Evolutionary conservation across 2,113 vertebrate genomes (phyloP).

Genomic region (Centrocercus urophasianus): DNA sequence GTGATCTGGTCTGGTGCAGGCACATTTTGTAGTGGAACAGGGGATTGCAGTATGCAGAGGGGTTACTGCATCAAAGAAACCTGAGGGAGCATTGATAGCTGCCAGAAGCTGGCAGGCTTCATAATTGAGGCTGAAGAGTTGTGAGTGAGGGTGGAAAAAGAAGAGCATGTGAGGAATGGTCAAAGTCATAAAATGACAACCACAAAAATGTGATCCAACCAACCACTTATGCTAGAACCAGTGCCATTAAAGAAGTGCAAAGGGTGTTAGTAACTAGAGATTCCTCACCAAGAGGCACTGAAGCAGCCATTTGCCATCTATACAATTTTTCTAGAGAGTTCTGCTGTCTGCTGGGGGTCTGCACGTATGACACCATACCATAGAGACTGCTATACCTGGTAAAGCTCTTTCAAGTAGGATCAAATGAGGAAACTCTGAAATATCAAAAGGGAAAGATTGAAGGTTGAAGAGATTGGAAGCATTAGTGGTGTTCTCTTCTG

Average conservation of each 20-base stretch:
- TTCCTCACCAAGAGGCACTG: not conserved
- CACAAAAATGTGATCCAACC: not conserved
- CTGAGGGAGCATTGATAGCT: not conserved
- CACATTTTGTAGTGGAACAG: not conserved
- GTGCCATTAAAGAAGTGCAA: not conserved
- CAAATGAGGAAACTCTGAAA: not conserved
- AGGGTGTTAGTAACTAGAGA: not conserved
- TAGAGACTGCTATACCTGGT: not conserved
- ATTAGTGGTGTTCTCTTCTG: not conserved
- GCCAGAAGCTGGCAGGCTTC: not conserved
- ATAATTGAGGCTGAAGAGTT: not conserved
- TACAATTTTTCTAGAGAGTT: not conserved
- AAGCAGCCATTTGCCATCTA: not conserved
- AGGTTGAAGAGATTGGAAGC: not conserved
- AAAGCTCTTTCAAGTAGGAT: not conserved
- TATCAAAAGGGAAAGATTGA: not conserved
- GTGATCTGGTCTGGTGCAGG: not conserved
- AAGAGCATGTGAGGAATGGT: not conserved
- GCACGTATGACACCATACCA: not conserved
- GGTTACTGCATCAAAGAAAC: not conserved
- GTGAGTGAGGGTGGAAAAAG: not conserved
- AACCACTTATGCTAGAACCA: not conserved
- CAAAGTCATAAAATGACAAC: not conserved
- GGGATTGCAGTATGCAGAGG: not conserved
- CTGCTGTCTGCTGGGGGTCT: not conserved